Percentiles rank a stretch among this genome's conserved stretches.
These are phyloP conservation scores for Chaenocephalus aceratus DNA, from an alignment of 2,113 vertebrate species.

Conservation along the genomic window DNA sequence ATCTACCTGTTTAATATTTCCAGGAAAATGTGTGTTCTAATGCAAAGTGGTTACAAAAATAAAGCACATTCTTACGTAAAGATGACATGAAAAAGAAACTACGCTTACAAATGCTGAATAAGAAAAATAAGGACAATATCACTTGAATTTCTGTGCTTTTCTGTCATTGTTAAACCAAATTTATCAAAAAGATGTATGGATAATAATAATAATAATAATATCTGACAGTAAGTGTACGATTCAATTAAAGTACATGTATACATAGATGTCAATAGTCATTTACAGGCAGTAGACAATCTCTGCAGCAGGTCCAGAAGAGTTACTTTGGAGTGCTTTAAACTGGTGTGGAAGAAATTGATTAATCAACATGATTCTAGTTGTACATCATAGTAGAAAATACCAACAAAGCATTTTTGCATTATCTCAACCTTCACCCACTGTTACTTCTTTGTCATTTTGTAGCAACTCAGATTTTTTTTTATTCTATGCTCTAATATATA, in stretches of 20 bases:
- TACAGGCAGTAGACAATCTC: constrained; percentile 47
- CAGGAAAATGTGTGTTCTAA: constrained; percentile 67
- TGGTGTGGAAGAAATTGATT: constrained; percentile 29
- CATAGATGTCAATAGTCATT: constrained; percentile 39
- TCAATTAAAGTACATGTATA: constrained; percentile 40
- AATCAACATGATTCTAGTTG: constrained; percentile 31
- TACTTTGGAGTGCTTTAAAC: constrained; percentile 22
- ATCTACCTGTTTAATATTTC: constrained; percentile 63
- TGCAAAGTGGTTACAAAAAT: constrained; percentile 82
- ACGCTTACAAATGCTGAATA: constrained; percentile 67
- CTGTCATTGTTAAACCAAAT: constrained; percentile 28
- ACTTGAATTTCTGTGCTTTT: constrained; percentile 47
- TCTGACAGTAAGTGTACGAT: constrained; percentile 31
- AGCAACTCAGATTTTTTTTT: constrained; percentile 27
- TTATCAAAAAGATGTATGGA: constrained; percentile 38
- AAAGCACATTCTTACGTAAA: constrained; percentile 75
- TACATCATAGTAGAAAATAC: constrained; percentile 52
- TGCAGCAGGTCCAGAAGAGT: constrained; percentile 35
- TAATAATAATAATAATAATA: constrained; percentile 27
- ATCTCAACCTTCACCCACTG: constrained; percentile 17
- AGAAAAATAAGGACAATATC: constrained; percentile 64
- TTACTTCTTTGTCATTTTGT: constrained; percentile 35
- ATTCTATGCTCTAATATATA: constrained; percentile 35
- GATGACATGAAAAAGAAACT: constrained; percentile 63
- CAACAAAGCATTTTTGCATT: constrained; percentile 45